Conservation (phyloP, 2,888 invertebrate species). For the Automeris io region DNA sequence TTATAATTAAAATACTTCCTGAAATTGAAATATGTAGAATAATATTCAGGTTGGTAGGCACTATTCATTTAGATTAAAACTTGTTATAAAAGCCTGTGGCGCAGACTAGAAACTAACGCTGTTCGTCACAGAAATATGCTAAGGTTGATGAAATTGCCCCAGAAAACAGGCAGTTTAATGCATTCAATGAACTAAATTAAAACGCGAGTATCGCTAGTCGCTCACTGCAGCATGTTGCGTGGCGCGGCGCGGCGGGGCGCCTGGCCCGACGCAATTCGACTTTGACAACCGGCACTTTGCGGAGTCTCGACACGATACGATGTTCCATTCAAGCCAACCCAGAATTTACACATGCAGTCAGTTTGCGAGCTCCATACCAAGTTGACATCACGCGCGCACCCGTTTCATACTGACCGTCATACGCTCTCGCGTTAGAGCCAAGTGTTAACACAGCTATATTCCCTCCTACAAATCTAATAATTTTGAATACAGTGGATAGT, state of each 20-base stretch:
- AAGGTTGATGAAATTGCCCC: background rate
- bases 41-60: too few species aligned
- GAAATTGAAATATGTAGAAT: too few species aligned
- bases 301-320: background rate
- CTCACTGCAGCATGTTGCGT: background rate
- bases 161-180: slow-evolving; percentile 14
- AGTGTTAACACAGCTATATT: slow-evolving; percentile 5
- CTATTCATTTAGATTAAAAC: too few species aligned
- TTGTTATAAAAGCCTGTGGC: too few species aligned
- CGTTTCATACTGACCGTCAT: slow-evolving; percentile 9
- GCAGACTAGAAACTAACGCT: too few species aligned
- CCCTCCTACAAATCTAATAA: slow-evolving; percentile 28
- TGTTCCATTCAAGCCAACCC: background rate
- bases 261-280: background rate
- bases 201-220: slow-evolving; percentile 18
- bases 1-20: too few species aligned
- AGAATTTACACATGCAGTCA: slow-evolving; percentile 4
- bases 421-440: background rate
- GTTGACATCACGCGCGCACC: slow-evolving; percentile 9
- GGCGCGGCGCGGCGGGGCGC: too few species aligned
- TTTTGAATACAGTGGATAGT: slow-evolving; percentile 25
- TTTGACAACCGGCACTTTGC: background rate
- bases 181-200: slow-evolving; percentile 38
- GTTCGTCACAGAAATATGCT: background rate
- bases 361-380: slow-evolving; percentile 6